Evolutionary conservation across 2,797 vertebrate species (phyloP), one percentile per base, ranked within the genome.

Genomic region (Scyliorhinus canicula): DNA sequence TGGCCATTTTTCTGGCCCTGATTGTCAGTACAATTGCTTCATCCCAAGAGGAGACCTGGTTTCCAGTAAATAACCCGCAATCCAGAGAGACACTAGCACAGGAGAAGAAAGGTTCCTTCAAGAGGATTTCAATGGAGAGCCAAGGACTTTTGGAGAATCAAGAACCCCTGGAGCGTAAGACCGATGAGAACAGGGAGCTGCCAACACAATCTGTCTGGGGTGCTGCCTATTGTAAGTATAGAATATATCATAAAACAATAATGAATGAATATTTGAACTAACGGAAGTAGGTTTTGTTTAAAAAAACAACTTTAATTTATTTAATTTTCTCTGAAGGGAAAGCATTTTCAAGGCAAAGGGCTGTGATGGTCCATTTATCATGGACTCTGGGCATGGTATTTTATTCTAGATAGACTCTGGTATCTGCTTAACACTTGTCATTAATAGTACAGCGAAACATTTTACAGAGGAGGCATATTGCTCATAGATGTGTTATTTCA

Each of bases 1-100:
- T 96, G 60, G 95, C 97, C 0, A 94, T 96, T 93, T 95, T 97
- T 71, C 95, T 97, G 88, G 96, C 96, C 0, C 95, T 97, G 95
- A 95, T 97, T 96, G 96, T 96, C 0, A 96, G 96, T 88, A 95
- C 96, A 95, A 96, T 96, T 0, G n/a, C 96, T 0, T 96, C 96
- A 50, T 95, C 95, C 44, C 67, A 50, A 94, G 93, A 71, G 31
- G 93, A 71, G 93, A 94, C 71, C 28, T 35, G 67, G 93, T 69
- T 71, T 74, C 93, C 93, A 52, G 93, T 31, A 71, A 47, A 94
- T 71, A 69, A 74, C 44, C 93, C 67, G 21, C 93, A 14, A 28
- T 55, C 67, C 67, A 71, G 93, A 50, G 47, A 94, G 67, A 94
- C n/a, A 74, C 93, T 71, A 69, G 31, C 47, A 26, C 93, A 71